Evolutionary conservation across 2,797 vertebrate species (phyloP).

Genomic region (Sebastes alutus): DNA sequence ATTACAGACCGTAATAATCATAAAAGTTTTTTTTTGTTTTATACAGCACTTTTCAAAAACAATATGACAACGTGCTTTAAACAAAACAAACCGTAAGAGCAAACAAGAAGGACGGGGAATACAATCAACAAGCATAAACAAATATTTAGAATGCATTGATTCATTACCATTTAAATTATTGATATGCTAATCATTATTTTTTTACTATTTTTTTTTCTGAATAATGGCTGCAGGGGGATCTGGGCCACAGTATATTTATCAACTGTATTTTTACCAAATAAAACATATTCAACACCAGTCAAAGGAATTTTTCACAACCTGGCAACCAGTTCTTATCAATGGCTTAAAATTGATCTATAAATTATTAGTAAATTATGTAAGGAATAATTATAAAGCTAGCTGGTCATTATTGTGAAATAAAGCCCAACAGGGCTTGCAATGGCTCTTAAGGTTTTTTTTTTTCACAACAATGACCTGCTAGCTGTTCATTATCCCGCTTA

Average conservation of each 20-base stretch:
- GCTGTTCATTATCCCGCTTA: too few species aligned
- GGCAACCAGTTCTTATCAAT: neutral
- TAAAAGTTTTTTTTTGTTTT: neutral
- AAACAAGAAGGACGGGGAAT: neutral
- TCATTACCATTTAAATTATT: neutral
- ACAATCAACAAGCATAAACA: neutral
- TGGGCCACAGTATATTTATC: neutral
- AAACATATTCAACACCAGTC: neutral
- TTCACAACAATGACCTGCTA: too few species aligned
- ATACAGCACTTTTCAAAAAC: neutral
- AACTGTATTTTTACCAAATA: neutral
- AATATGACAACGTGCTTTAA: neutral
- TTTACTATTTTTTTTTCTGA: neutral
- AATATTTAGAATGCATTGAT: neutral
- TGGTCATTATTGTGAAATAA: too few species aligned
- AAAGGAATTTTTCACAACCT: neutral
- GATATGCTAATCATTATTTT: neutral
- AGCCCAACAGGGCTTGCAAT: too few species aligned
- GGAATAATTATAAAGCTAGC: too few species aligned
- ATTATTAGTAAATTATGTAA: neutral
- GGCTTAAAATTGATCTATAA: neutral
- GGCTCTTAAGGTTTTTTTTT: too few species aligned
- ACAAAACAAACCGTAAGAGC: neutral
- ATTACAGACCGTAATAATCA: neutral
- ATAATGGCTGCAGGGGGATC: neutral